Percentiles rank a stretch among this genome's conserved stretches.
These are phyloP conservation scores for Phengaris alcon DNA, from an alignment of 2,888 invertebrate genomes.

Conservation along the genomic window DNA sequence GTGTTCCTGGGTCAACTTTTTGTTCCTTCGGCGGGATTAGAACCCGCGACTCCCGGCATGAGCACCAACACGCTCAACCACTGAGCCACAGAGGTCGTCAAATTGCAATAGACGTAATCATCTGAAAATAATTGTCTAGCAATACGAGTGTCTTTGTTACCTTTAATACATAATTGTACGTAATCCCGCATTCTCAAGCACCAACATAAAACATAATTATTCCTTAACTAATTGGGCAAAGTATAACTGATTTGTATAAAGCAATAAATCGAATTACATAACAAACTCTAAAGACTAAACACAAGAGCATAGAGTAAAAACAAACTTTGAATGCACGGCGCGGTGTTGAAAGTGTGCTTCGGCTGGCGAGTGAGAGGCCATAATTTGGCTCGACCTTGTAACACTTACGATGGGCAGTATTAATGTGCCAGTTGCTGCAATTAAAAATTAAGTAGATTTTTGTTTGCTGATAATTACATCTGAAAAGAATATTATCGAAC, in stretches of 20 bases:
- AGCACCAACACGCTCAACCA: too few relatives aligned
- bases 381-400: slow-evolving; percentile 27
- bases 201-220: background rate
- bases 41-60: too few relatives aligned
- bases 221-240: background rate
- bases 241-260: background rate
- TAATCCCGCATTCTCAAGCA: background rate
- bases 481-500: background rate
- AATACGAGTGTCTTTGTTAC: slow-evolving; percentile 1
- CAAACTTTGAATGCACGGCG: slow-evolving; percentile 26
- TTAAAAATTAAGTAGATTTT: background rate
- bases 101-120: background rate
- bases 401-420: slow-evolving; percentile 14
- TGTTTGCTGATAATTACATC: background rate
- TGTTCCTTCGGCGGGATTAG: too few relatives aligned
- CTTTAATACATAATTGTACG: background rate
- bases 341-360: slow-evolving; percentile 4
- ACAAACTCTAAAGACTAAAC: slow-evolving; percentile 16
- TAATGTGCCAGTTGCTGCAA: background rate
- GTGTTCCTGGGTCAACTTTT: too few relatives aligned
- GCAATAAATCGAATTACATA: slow-evolving; percentile 12
- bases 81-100: too few relatives aligned
- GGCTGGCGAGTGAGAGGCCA: slow-evolving; percentile 20
- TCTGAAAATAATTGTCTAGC: background rate
- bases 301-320: slow-evolving; percentile 9